A percentile compares a stretch with the other conserved stretches of the same genome.
These are phyloP conservation scores for Protonibea diacanthus DNA, from an alignment of 2,797 vertebrate species.

Conservation along the genomic window DNA sequence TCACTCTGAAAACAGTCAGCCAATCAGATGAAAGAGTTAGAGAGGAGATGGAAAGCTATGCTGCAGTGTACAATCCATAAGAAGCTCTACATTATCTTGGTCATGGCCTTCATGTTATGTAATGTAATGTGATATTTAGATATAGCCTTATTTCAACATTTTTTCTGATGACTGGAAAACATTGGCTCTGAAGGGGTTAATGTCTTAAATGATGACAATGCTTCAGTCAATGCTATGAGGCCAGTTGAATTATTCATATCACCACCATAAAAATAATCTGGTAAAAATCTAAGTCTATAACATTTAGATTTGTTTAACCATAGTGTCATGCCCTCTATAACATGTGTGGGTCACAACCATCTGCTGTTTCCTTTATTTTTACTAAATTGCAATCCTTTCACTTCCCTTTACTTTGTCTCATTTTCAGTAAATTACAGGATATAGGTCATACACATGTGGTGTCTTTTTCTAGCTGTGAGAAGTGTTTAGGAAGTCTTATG, in stretches of 20 bases:
- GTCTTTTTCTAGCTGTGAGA: background rate
- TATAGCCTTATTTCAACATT: background rate
- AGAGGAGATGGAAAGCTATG: too few species aligned
- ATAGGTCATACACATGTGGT: background rate
- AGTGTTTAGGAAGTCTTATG: background rate
- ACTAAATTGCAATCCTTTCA: background rate
- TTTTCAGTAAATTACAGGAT: background rate
- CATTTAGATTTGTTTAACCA: background rate
- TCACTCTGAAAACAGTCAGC: too few species aligned
- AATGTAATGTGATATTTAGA: background rate
- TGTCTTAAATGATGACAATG: background rate
- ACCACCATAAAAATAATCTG: background rate
- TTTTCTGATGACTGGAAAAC: background rate
- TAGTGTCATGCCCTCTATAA: background rate
- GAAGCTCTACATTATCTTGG: background rate
- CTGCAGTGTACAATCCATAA: background rate
- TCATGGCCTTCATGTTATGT: background rate
- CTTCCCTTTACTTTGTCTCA: background rate
- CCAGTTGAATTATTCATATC: background rate
- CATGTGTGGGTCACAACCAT: background rate
- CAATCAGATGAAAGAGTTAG: too few species aligned
- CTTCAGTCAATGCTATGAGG: background rate
- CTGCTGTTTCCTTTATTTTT: conserved; percentile 38
- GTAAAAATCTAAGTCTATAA: background rate
- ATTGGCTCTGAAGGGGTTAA: background rate